Evolutionary conservation across 1,140 invertebrate genomes (phyloP), one percentile per base, ranked within the genome.

Genomic region (Acyrthosiphon pisum): DNA sequence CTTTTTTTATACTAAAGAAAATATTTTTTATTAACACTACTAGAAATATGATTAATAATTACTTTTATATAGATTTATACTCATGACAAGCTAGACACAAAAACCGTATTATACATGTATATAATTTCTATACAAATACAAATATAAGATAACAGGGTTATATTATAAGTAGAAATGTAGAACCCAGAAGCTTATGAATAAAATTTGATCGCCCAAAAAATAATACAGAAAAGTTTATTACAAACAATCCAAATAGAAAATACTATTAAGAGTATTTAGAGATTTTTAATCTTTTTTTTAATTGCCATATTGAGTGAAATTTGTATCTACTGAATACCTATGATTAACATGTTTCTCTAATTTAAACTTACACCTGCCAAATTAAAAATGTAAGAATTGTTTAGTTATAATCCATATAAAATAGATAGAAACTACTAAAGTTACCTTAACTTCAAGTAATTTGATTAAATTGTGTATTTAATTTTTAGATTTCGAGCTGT

Each of bases 401-500:
- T 60, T 60, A 60, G 11, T 60, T 60, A 4, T 60, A 30, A 60
- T 30, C 26, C 30, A 30, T n/a, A 30, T 68, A 68, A 14, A 60
- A 68, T n/a, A n/a, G 30, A 68, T 68, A 30, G 11, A 68, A 68
- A 68, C 2, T n/a, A 68, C 22, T 30, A 8, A 60, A 60, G 7
- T 60, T 60, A 68, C 14, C 6, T 1, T 76, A 76, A n/a, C 11
- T 14, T n/a, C 30, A n/a, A 30, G 11, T 76, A 76, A 76, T 76
- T 76, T 68, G 11, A 68, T 68, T 68, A n/a, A 41, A 84, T 84
- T 44, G 4, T 26, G 23, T 41, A 37, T 26, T 56, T 60, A 30
- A 30, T 68, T 90, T 68, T 41, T 68, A 90, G 89, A 30, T 90
- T 84, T 93, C 91, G 30, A 93, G 81, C 56, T 93, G 91, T 86